Evolutionary conservation across 2,888 invertebrate genomes (phyloP).

Genomic region (Abscondita cerata): DNA sequence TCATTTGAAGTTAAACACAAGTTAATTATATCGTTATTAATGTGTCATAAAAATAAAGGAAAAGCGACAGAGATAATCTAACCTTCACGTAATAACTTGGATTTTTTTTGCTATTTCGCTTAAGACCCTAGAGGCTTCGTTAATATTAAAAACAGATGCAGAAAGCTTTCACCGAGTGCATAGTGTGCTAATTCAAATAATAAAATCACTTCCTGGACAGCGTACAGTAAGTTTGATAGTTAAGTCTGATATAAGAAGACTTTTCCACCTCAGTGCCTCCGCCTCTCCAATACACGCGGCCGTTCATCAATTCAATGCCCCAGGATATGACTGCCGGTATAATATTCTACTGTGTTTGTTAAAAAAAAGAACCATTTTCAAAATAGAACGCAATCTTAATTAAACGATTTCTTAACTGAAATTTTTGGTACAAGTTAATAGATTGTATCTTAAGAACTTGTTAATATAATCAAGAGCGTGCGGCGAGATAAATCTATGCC

Average conservation of each 20-base stretch:
- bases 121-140: no score
- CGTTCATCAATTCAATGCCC: constrained; percentile 37
- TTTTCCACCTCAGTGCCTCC: constrained; percentile 38
- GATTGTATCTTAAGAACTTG: no score
- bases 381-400: not conserved
- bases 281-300: constrained; percentile 39
- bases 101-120: constrained; percentile 7
- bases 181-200: constrained; percentile 13
- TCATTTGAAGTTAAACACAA: no score
- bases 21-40: no score
- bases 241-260: constrained; percentile 40
- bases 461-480: no score
- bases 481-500: no score
- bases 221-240: constrained; percentile 40
- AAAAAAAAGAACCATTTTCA: not conserved
- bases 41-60: no score
- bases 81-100: no score
- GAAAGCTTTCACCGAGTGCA: constrained; percentile 21
- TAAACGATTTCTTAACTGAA: no score
- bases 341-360: not conserved
- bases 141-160: constrained; percentile 20
- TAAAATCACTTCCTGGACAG: constrained; percentile 43
- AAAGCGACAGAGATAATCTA: no score
- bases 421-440: no score
- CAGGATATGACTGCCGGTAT: constrained; percentile 26